Evolutionary conservation across 2,113 vertebrate genomes (phyloP).

Genomic region (Megalops atlanticus): DNA sequence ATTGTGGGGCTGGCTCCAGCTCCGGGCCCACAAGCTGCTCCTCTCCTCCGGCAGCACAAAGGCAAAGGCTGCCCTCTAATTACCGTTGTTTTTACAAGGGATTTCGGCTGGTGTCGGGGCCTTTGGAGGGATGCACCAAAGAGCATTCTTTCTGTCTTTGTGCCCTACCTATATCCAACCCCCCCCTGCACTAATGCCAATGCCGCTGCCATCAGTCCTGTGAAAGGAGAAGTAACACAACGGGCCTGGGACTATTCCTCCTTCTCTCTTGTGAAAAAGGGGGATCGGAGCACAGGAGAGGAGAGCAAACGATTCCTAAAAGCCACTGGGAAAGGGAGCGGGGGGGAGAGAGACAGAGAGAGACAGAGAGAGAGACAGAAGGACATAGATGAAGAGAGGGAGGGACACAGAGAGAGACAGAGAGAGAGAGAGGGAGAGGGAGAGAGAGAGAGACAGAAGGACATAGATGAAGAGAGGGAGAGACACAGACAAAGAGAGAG

Average conservation of each 20-base stretch:
- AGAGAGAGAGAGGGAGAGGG: neutral
- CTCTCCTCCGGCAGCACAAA: slow-evolving; percentile 26
- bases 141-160: slow-evolving; percentile 28
- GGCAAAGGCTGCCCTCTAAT: slow-evolving; percentile 34
- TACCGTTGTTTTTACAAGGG: neutral
- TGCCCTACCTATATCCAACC: slow-evolving; percentile 19
- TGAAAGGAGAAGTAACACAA: slow-evolving; percentile 43
- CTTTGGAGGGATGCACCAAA: slow-evolving; percentile 38
- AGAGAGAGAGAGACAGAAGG: neutral
- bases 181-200: too few relatives aligned
- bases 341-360: too few relatives aligned
- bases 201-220: slow-evolving; percentile 17
- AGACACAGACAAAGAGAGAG: too few relatives aligned
- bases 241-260: slow-evolving; percentile 8
- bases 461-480: too few relatives aligned
- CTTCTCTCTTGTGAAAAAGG: slow-evolving; percentile 20
- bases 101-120: slow-evolving; percentile 37
- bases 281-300: slow-evolving; percentile 28
- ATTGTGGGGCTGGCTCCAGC: slow-evolving; percentile 8
- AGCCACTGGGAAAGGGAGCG: too few relatives aligned
- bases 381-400: too few relatives aligned
- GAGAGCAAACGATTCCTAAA: slow-evolving; percentile 22
- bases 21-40: neutral
- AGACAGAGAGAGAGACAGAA: too few relatives aligned
- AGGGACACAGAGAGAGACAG: too few relatives aligned